Evolutionary conservation across 92 coral and sea anemone species (phyloP).

Genomic region (Blastomussa wellsi): DNA sequence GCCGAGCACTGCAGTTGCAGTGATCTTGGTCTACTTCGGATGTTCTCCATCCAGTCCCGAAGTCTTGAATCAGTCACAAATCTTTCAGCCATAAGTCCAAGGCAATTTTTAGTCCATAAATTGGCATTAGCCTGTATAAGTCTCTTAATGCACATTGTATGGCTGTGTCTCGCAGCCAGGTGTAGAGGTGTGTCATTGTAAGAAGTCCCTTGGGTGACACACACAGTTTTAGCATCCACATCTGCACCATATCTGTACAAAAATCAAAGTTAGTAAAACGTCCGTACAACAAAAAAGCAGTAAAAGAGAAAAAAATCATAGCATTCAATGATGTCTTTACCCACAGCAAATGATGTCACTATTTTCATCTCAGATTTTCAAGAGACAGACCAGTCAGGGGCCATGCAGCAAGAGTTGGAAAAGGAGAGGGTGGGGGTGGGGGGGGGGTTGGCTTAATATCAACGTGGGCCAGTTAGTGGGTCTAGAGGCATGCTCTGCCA

Average conservation of each 20-base stretch:
- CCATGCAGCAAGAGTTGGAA: no score
- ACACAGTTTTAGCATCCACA: slow-evolving; percentile 88
- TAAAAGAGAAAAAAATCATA: neutral
- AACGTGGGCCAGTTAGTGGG: no score
- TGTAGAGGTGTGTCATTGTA: slow-evolving; percentile 97
- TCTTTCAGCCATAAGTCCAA: slow-evolving; percentile 88
- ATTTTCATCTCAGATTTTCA: neutral
- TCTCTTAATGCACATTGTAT: slow-evolving; percentile 84
- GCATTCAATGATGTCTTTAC: neutral
- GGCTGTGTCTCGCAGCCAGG: slow-evolving; percentile 86
- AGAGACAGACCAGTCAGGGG: neutral
- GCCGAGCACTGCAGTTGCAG: slow-evolving; percentile 88
- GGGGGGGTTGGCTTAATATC: no score
- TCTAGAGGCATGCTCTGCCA: no score
- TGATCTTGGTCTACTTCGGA: slow-evolving; percentile 85
- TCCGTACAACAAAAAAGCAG: neutral
- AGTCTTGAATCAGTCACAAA: slow-evolving; percentile 87
- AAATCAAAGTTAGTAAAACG: neutral
- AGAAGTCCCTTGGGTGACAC: slow-evolving; percentile 86
- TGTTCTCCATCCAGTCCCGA: slow-evolving; percentile 85
- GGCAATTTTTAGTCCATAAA: slow-evolving; percentile 93
- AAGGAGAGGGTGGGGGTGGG: no score
- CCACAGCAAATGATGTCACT: no score
- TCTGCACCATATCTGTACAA: slow-evolving; percentile 88
- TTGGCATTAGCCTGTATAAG: slow-evolving; percentile 98